Evolutionary conservation across 1,140 invertebrate genomes (phyloP).

Genomic region (Pectinophora gossypiella): DNA sequence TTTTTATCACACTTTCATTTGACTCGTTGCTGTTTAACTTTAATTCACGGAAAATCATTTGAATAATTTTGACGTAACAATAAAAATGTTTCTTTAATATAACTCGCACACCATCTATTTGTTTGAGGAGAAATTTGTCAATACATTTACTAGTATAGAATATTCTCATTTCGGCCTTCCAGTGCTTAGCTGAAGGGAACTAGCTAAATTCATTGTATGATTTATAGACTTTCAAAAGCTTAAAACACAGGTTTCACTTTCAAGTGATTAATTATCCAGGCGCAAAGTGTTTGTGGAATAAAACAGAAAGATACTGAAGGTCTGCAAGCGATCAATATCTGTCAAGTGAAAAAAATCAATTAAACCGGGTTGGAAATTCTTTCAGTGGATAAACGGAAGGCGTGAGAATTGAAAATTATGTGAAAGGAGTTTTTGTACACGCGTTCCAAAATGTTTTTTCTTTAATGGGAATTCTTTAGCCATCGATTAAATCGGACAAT

Average conservation of each 20-base stretch:
- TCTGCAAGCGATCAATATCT: conserved; percentile 57
- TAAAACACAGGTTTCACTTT: conserved; percentile 57
- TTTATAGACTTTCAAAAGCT: conserved; percentile 54
- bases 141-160: not conserved
- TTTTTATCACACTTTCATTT: too few species aligned
- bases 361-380: conserved; percentile 51
- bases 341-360: conserved; percentile 65
- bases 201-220: conserved; percentile 2
- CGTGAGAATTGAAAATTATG: conserved; percentile 56
- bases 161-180: too few species aligned
- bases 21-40: too few species aligned
- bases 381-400: conserved; percentile 60
- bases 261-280: conserved; percentile 60
- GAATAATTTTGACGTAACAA: too few species aligned
- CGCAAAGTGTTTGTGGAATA: conserved; percentile 57
- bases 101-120: not conserved
- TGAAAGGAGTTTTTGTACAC: conserved; percentile 53
- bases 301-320: conserved; percentile 61
- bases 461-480: conserved; percentile 34
- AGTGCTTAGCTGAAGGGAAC: too few species aligned
- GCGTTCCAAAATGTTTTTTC: conserved; percentile 31
- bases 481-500: conserved; percentile 28
- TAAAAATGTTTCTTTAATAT: too few species aligned
- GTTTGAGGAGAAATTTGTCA: not conserved
- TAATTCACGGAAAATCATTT: too few species aligned